These are phyloP conservation scores for Enteromius unitaeniatus DNA, from an alignment of 2,797 vertebrate species.

Conservation along the genomic window DNA sequence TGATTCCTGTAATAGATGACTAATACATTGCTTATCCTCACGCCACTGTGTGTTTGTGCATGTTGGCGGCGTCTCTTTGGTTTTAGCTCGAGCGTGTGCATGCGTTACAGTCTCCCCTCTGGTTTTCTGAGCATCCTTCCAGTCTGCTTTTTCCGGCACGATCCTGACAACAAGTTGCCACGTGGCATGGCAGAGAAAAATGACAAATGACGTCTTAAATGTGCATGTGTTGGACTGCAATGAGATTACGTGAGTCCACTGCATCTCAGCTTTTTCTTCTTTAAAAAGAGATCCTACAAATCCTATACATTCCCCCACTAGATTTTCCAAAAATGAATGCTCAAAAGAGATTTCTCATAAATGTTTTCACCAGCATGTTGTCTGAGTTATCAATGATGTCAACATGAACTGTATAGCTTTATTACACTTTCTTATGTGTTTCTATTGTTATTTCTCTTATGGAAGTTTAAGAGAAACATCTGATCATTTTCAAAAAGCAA, in stretches of 20 bases:
- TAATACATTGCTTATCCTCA: slow-evolving; percentile 54
- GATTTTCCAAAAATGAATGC: neutral
- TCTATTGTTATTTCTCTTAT: neutral
- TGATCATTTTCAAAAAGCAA: neutral
- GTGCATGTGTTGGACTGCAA: neutral
- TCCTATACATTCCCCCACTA: neutral
- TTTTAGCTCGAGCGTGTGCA: slow-evolving; percentile 38
- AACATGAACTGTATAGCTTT: neutral
- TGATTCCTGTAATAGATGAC: slow-evolving; percentile 62
- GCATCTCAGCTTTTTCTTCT: neutral
- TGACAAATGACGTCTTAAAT: neutral
- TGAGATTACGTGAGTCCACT: neutral
- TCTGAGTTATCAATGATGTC: neutral
- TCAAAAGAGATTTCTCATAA: neutral
- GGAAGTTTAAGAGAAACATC: neutral
- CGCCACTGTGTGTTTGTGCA: slow-evolving; percentile 50
- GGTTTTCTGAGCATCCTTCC: slow-evolving; percentile 33
- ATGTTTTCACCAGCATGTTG: neutral
- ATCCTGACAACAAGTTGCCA: slow-evolving; percentile 1
- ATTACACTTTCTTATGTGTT: neutral
- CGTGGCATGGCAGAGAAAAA: slow-evolving; percentile 15
- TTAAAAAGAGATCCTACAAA: neutral
- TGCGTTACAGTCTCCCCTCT: neutral
- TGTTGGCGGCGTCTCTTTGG: slow-evolving; percentile 47
- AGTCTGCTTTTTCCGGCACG: slow-evolving; percentile 18